Percentiles rank a stretch among this genome's conserved stretches.
phyloP scores from a whole-genome alignment of 2,113 vertebrate genomes.

The Oxyura jamaicensis region DNA sequence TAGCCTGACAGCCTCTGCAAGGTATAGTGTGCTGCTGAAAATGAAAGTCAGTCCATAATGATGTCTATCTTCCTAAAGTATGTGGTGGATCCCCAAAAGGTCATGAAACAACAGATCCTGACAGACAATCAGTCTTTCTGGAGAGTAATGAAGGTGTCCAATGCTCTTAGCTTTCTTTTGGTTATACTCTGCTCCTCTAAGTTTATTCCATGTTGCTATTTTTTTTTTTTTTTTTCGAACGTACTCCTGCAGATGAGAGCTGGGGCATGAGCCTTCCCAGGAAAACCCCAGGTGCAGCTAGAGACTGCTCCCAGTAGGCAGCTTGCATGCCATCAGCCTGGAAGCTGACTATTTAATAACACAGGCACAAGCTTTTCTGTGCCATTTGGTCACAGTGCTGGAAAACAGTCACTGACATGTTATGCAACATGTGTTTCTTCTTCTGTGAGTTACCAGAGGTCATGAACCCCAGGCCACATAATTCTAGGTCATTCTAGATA shows the following conservation, averaged over 20 bases:
- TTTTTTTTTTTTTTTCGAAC: background rate
- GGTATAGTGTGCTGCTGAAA: background rate
- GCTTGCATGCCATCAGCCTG: background rate
- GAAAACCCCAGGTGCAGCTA: background rate
- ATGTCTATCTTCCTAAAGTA: background rate
- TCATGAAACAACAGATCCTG: background rate
- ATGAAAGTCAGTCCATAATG: background rate
- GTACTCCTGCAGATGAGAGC: fast-evolving
- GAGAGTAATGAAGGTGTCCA: background rate
- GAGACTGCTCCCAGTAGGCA: background rate
- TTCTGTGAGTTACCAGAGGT: background rate
- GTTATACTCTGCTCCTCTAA: background rate
- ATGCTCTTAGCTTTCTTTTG: background rate
- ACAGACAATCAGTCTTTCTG: background rate
- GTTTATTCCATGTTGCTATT: background rate
- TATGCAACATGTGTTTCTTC: background rate
- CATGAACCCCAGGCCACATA: background rate
- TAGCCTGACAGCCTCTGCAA: background rate
- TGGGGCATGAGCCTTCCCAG: background rate
- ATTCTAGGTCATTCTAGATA: background rate
- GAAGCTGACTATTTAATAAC: background rate
- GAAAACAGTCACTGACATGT: background rate
- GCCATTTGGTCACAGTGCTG: background rate
- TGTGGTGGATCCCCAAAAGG: background rate
- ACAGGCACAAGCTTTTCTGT: background rate